These are phyloP conservation scores for Dasysyrphus albostriatus DNA, from an alignment of 2,888 invertebrate species.

Conservation along the genomic window DNA sequence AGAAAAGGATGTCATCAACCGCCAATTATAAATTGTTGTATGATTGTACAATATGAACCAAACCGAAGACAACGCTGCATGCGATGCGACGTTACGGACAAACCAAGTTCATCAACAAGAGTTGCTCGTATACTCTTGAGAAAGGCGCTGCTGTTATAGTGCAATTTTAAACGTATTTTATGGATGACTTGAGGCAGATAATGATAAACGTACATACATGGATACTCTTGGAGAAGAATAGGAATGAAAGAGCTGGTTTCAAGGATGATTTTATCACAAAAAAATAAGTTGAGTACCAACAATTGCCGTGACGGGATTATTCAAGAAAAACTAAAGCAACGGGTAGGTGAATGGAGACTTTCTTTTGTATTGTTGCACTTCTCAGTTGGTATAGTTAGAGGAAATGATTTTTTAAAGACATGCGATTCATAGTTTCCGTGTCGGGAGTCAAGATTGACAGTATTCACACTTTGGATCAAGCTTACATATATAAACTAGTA, in stretches of 20 bases:
- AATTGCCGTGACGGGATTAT: not conserved
- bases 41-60: conserved; percentile 70
- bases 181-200: conserved; percentile 64
- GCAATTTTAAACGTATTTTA: conserved; percentile 53
- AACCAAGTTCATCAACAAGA: conserved; percentile 27
- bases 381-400: not conserved
- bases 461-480: too few relatives aligned
- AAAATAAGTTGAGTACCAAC: conserved; percentile 14
- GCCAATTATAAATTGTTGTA: conserved; percentile 75
- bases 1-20: conserved; percentile 75
- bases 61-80: conserved; percentile 7
- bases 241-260: conserved; percentile 23
- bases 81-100: not conserved
- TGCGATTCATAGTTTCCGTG: too few relatives aligned
- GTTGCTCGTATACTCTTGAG: conserved; percentile 15
- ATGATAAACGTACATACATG: conserved; percentile 10
- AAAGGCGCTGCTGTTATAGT: conserved; percentile 43
- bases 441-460: too few relatives aligned
- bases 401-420: not conserved
- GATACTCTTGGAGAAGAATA: conserved; percentile 18
- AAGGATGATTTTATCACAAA: conserved; percentile 65
- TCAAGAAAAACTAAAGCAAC: conserved; percentile 7
- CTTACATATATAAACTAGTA: too few relatives aligned
- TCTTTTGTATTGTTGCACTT: conserved; percentile 12
- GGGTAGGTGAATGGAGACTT: conserved; percentile 7